Evolutionary conservation across 2,888 invertebrate genomes (phyloP), one percentile per base, ranked within the genome.

Genomic region (Crepidodera aurea): DNA sequence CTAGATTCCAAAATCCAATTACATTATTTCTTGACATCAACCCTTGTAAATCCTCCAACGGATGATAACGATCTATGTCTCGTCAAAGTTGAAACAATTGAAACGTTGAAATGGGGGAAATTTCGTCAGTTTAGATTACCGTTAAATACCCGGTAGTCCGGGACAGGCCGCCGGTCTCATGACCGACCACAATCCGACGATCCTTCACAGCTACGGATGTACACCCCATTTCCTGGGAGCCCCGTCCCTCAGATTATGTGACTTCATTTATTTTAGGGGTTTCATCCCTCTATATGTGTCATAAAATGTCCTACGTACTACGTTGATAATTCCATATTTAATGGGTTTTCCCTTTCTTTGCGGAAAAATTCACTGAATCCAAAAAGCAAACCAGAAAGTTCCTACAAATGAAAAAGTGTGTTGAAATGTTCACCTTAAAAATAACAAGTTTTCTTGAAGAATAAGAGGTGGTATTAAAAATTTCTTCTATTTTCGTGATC

Each of bases 71-170:
- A 51, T 51, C 51, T 22, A 2, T 51, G 51, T 51, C 51, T 51
- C 32, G 40, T 29, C 48, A 57, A 48, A 50, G 39, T 48, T 39
- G 29, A 15, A 39, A 40, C 19, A 32, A 60, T 60, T 48, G 19
- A 51, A 56, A 40, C 51, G 44, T 56, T 34, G 42, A 34, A 50
- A 51, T 32, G 50, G 56, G 67, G 70, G 65, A 71, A 71, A 70
- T 68, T 72, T 69, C 66, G 68, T 68, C 67, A 68, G 68, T 71
- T 67, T 69, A 72, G 72, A 74, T 74, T 70, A 71, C 69, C 72
- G 72, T 74, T 74, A 74, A 74, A 74, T 73, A 69, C 70, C 72
- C 72, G 69, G 69, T 68, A 69, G 71, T 71, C 71, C 69, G 71
- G 71, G 46, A 61, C 50, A 37, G 27, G 15, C 42, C 59, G 40